Base-by-base conservation (phyloP, 2,888 invertebrate species). In the Thera obeliscata region DNA sequence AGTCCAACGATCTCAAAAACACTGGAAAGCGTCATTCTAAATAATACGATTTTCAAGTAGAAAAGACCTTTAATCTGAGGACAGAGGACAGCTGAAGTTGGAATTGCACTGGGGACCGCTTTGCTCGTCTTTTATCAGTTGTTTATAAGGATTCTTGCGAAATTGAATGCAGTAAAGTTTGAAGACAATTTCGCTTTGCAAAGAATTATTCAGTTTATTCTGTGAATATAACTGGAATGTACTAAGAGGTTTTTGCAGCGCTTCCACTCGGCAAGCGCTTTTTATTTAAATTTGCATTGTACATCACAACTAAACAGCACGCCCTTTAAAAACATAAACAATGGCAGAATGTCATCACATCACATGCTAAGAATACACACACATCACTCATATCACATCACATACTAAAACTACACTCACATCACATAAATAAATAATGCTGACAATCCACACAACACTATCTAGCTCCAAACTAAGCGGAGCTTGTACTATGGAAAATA, bases 111-210 rank as follows among this genome's bases (percentile, higher is more conserved):
- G 43, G 66, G 66, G 64, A 61, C 49, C 64, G 22, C 64, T 68
- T 67, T 61, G 52, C 59, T 43, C 46, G 50, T 48, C 61, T 62
- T 69, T 59, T 65, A 60, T 58, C 65, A 69, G 61, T 22, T 57
- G 61, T 64, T 62, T 69, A 46, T 62, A 56, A 59, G 56, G 56
- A 59, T 62, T 65, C 64, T 58, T 12, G 6, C 22, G 49, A 9
- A 62, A 65, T 69, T 59, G 56, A 69, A 69, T 69, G 65, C 62
- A 61, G 61, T 65, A 46, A 62, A 61, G 57, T 62, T 62, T 38
- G 38, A n/a, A 60, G n/a, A 38, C 57, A 38, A 38, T 66, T 58
- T 38, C 41, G 36, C 41, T 57, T 57, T 46, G 46, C 4, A 6
- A n/a, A 58, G 52, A 46, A 54, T 61, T 46, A 54, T 54, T 61